Evolutionary conservation across 2,113 vertebrate species (phyloP), one percentile per base, ranked within the genome.

Genomic region (Megaceryle torquata): DNA sequence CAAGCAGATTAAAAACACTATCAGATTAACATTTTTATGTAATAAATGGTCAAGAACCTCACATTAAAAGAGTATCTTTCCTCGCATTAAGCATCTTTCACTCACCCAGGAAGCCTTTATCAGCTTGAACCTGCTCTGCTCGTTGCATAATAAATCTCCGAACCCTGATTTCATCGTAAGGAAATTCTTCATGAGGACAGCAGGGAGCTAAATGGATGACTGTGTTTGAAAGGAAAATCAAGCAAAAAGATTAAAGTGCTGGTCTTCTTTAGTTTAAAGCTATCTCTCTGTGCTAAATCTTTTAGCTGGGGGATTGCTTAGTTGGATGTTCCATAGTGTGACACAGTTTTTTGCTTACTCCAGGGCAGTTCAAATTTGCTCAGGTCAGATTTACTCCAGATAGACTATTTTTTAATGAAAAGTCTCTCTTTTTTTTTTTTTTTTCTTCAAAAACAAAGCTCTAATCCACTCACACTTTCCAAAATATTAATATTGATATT

Each of bases 21-120:
- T 97, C 97, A 96, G 96, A 97, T 97, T 97, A 96, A 95, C 96
- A 97, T 97, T 96, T 97, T 92, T 89, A 78, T 93, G 82, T 97
- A 97, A 96, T 97, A 96, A 96, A 97, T 88, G 96, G 95, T 95
- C 96, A 97, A 94, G 96, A 96, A 97, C 70, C 57, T 95, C 94
- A 90, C 86, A 95, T 97, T 96, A 95, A 94, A 96, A 94, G 88
- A 97, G 74, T 96, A 97, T 97, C 96, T 96, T 94, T 87, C 81
- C 87, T 93, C 89, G 95, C 92, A 97, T 97, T 97, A 96, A 97
- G 69, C 79, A 96, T 96, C 96, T 72, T 96, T 97, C 93, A 86
- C 91, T 97, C 96, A 96, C 96, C 92, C 95, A 95, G 95, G 91
- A 97, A 97, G 94, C 89, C 94, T 97, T 97, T 97, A 96, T 97